A percentile compares a stretch with the other conserved stretches of the same genome.
Conservation (phyloP, 1,140 invertebrate genomes). For the Zaprionus africanus region DNA sequence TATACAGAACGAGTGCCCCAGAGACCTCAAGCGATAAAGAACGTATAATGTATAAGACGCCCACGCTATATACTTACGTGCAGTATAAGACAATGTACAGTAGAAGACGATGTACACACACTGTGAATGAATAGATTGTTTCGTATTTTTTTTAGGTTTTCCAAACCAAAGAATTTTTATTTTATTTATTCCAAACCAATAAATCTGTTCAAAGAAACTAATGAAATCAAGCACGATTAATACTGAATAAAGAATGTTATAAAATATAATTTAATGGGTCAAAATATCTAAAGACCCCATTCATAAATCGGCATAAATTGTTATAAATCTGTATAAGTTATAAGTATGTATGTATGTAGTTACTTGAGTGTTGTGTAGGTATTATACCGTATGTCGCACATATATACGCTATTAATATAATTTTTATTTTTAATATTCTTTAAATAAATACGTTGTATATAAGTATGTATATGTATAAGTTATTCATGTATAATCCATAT, state of each 20-base stretch:
- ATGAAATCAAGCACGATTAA: conserved; percentile 64
- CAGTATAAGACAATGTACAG: not conserved
- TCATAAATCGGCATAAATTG: conserved; percentile 48
- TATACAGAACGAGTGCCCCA: not conserved
- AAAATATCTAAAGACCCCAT: conserved; percentile 50
- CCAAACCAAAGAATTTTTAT: conserved; percentile 77
- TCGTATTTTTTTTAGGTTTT: conserved; percentile 48
- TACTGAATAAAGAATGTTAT: conserved; percentile 22
- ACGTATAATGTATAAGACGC: not conserved
- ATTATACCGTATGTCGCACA: conserved; percentile 54
- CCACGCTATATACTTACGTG: not conserved
- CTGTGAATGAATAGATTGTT: not conserved
- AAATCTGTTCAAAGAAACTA: conserved; percentile 65
- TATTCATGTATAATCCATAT: conserved; percentile 31
- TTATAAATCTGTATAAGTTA: conserved; percentile 38
- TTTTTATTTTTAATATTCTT: conserved; percentile 54
- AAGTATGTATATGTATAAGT: conserved; percentile 58
- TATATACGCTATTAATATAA: conserved; percentile 65
- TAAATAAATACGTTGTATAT: conserved; percentile 50
- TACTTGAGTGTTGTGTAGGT: conserved; percentile 66
- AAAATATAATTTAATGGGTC: conserved; percentile 49
- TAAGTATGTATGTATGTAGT: conserved; percentile 38
- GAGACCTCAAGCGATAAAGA: not conserved
- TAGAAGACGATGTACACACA: not conserved
- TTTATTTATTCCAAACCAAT: conserved; percentile 50